Base-by-base conservation (phyloP, 2,113 vertebrate species). In the Tretioscincus oriximinensis region DNA sequence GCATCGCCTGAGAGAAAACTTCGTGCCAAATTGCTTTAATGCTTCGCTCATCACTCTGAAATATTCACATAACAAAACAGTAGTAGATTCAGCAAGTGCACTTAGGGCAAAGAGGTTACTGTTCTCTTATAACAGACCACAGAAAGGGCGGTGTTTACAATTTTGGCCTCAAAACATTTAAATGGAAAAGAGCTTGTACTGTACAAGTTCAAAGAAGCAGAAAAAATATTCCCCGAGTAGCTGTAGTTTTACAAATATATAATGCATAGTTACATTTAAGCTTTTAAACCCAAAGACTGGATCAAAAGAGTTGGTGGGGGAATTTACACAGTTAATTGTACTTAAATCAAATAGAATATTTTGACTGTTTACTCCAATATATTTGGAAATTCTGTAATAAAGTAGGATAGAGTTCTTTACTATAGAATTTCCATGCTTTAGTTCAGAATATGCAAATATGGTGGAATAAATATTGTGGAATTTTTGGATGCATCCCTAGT, bases 1-100 rank as follows among this genome's bases (percentile, higher is more conserved):
- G 91, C 73, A 84, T 87, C 91, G 81, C 88, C 90, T 89, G 35
- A 66, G 58, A 85, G 90, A 88, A 1, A 80, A 76, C 88, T 71
- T 90, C 21, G 0, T 71, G 86, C 77, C 87, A 82, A 89, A 85
- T 81, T 67, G 79, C 84, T 85, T 66, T 76, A 86, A 64, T 31
- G 88, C 67, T 73, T 21, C 65, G 2, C 7, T 6, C 35, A 35
- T 51, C 45, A 47, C 61, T n/a, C 65, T 81, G 70, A 82, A 85
- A 35, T 81, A 80, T 84, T 90, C 67, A 81, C 0, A 0, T 70
- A 65, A 41, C 74, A 71, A 11, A 81, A 87, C 76, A 82, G 77
- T 81, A 73, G 72, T 77, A 6, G 66, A 0, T 24, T 67, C 75
- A 20, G 0, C 49, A 88, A 67, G 35, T 72, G 87, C 87, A 2